Conservation (phyloP, 2,113 vertebrate species). For the Electrona antarctica region DNA sequence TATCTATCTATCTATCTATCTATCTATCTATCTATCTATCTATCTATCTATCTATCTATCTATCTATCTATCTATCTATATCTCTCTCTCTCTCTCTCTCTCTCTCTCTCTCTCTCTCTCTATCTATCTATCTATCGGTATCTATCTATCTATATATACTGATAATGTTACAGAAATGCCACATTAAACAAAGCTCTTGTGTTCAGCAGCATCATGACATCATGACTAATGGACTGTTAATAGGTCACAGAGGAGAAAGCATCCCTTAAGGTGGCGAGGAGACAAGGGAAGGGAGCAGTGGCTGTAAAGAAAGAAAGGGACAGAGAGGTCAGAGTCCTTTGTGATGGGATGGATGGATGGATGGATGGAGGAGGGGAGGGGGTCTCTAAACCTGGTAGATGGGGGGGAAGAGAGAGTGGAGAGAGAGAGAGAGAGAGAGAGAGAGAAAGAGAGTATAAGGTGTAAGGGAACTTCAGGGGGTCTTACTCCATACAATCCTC, state of each 20-base stretch:
- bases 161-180: not conserved
- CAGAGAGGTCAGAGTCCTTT: slow-evolving; percentile 75
- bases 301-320: slow-evolving; percentile 63
- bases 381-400: slow-evolving; percentile 46
- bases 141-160: not conserved
- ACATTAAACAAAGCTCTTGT: slow-evolving; percentile 22
- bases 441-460: slow-evolving; percentile 28
- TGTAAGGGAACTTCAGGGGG: slow-evolving; percentile 69
- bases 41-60: not conserved
- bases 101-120: not conserved
- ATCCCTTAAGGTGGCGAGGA: slow-evolving; percentile 72
- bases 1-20: not conserved
- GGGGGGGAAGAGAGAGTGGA: slow-evolving; percentile 43
- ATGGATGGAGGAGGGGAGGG: slow-evolving; percentile 55
- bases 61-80: not conserved
- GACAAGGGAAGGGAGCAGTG: slow-evolving; percentile 29
- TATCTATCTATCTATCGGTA: not conserved
- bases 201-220: slow-evolving; percentile 19
- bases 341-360: slow-evolving; percentile 64
- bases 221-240: slow-evolving; percentile 56
- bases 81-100: not conserved
- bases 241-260: slow-evolving; percentile 70
- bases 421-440: slow-evolving; percentile 13
- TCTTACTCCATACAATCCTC: slow-evolving; percentile 30
- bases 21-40: not conserved